These are phyloP conservation scores for Drosophila kambysellisi DNA, from an alignment of 2,888 invertebrate genomes.

Conservation along the genomic window DNA sequence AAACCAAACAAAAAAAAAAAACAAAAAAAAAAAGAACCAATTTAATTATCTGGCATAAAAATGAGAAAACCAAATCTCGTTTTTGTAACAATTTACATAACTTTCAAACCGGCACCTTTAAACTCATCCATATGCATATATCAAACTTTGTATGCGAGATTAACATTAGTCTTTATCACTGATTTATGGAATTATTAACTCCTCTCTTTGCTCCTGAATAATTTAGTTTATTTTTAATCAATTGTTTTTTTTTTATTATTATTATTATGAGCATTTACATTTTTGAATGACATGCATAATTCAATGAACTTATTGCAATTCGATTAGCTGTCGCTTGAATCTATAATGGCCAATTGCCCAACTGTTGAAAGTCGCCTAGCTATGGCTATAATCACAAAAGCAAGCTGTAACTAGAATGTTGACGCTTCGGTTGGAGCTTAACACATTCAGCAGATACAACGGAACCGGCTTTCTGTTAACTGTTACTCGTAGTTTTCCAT, in stretches of 20 bases:
- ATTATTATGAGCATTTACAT: not conserved
- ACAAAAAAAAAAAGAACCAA: constrained; percentile 4
- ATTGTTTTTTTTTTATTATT: not conserved
- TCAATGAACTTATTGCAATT: not conserved
- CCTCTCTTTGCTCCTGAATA: constrained; percentile 2
- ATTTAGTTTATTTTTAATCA: constrained; percentile 14
- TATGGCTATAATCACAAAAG: not conserved
- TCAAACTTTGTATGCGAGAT: constrained; percentile 4
- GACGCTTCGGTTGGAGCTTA: not conserved
- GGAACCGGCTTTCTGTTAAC: constrained; percentile 24
- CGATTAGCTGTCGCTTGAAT: not conserved
- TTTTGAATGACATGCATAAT: constrained; percentile 1
- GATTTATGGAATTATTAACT: constrained; percentile 37
- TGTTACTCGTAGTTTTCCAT: constrained; percentile 39
- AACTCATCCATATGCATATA: constrained; percentile 29
- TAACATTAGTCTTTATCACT: constrained; percentile 36
- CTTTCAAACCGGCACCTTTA: not conserved
- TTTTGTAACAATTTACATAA: not conserved
- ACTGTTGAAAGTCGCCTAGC: not conserved
- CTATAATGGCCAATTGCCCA: not conserved
- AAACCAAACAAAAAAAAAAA: constrained; percentile 45
- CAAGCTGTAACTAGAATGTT: constrained; percentile 6
- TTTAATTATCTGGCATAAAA: constrained; percentile 29
- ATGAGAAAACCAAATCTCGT: constrained; percentile 13
- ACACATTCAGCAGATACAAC: not conserved